phyloP scores from a whole-genome alignment of 1,140 invertebrate genomes.

The Mylabris phalerata region DNA sequence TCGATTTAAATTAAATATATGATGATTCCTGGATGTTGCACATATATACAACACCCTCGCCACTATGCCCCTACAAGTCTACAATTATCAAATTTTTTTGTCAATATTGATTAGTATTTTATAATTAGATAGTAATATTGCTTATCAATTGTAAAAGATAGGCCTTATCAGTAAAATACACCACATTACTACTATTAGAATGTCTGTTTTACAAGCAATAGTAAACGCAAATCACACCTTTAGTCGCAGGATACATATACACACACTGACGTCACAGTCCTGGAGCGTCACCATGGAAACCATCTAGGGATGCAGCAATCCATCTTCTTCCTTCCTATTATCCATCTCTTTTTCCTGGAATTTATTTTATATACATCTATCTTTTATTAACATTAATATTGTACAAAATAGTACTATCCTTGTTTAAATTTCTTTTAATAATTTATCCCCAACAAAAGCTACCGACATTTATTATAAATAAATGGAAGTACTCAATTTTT shows the following conservation, averaged over 20 bases:
- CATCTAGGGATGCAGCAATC: slow-evolving; percentile 37
- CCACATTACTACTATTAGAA: background rate
- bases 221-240: slow-evolving; percentile 15
- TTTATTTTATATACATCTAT: slow-evolving; percentile 23
- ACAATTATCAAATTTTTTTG: too few relatives aligned
- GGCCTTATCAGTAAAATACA: too few relatives aligned
- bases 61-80: too few relatives aligned
- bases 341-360: slow-evolving; percentile 33
- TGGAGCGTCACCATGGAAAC: slow-evolving; percentile 35
- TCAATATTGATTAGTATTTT: too few relatives aligned
- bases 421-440: slow-evolving; percentile 22
- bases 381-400: slow-evolving; percentile 2
- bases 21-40: slow-evolving; percentile 2
- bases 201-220: slow-evolving; percentile 5
- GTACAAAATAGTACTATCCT: slow-evolving; percentile 1
- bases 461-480: slow-evolving; percentile 26
- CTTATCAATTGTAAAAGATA: too few relatives aligned
- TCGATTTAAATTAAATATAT: slow-evolving; percentile 14
- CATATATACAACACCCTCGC: background rate
- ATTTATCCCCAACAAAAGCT: slow-evolving; percentile 25
- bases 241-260: slow-evolving; percentile 17
- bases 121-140: too few relatives aligned
- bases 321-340: slow-evolving; percentile 34
- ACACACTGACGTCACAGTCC: slow-evolving; percentile 32
- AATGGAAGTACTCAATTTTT: slow-evolving; percentile 30